Conservation (phyloP, 2,888 invertebrate genomes). For the Dichetophora obliterata region DNA sequence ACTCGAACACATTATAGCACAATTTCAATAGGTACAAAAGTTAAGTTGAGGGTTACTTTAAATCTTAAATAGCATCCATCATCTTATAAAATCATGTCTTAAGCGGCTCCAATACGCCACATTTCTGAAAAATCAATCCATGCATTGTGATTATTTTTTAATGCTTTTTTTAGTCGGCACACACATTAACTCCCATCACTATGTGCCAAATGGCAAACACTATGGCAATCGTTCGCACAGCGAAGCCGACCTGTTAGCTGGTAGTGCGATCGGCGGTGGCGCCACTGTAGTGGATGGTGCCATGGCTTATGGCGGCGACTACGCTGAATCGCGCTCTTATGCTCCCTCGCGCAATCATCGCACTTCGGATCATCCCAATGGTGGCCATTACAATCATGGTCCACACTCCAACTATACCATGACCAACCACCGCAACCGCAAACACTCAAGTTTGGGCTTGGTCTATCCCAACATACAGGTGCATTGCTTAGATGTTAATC, state of each 20-base stretch:
- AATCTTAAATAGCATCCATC: no score
- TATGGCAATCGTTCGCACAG: constrained; percentile 80
- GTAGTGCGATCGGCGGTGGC: constrained; percentile 72
- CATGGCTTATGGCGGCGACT: constrained; percentile 55
- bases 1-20: no score
- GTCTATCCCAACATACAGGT: constrained; percentile 70
- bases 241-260: constrained; percentile 85
- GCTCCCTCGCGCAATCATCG: constrained; percentile 57
- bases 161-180: constrained; percentile 57
- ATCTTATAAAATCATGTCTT: no score
- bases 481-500: constrained; percentile 84
- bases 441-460: constrained; percentile 66
- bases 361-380: constrained; percentile 54
- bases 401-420: constrained; percentile 50
- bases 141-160: background rate
- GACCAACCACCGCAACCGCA: constrained; percentile 64
- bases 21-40: no score
- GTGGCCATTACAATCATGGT: constrained; percentile 33
- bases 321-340: constrained; percentile 65
- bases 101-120: no score
- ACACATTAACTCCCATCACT: constrained; percentile 61
- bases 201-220: constrained; percentile 66
- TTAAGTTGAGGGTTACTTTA: no score
- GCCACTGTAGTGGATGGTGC: constrained; percentile 55
- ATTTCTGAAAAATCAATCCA: no score